Evolutionary conservation across 2,797 vertebrate species (phyloP).

Genomic region (Setipinna tenuifilis): DNA sequence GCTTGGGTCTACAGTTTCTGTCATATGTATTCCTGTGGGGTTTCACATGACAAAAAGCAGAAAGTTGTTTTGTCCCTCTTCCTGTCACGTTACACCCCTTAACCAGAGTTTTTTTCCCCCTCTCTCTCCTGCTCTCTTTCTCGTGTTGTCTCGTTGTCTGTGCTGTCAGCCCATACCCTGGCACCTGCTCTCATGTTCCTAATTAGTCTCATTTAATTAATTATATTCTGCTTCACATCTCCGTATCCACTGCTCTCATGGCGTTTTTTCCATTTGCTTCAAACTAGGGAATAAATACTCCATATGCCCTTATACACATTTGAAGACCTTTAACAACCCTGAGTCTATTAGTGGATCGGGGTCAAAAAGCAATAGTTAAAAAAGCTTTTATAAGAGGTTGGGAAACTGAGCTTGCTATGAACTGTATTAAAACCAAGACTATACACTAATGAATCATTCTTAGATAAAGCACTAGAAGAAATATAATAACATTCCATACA

Average conservation of each 20-base stretch:
- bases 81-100: constrained; percentile 86
- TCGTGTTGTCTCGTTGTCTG: constrained; percentile 86
- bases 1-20: constrained; percentile 85
- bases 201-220: constrained; percentile 82
- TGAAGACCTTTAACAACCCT: constrained; percentile 43
- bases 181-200: constrained; percentile 80
- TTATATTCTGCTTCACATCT: constrained; percentile 77
- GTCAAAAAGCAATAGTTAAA: background rate
- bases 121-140: constrained; percentile 67
- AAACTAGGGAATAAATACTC: constrained; percentile 47
- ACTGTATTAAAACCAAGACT: background rate
- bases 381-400: background rate
- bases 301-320: constrained; percentile 39
- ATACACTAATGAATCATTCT: background rate
- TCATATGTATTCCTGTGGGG: constrained; percentile 86
- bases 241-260: constrained; percentile 67
- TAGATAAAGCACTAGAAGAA: background rate
- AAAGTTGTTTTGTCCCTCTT: constrained; percentile 88
- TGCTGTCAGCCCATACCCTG: constrained; percentile 82
- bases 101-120: constrained; percentile 69
- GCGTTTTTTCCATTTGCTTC: constrained; percentile 48
- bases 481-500: background rate
- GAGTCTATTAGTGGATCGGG: constrained; percentile 27
- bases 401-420: background rate
- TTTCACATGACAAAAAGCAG: constrained; percentile 89